A percentile compares a stretch with the other conserved stretches of the same genome.
Evolutionary conservation across 2,113 vertebrate genomes (phyloP).

Genomic region (Vombatus ursinus): DNA sequence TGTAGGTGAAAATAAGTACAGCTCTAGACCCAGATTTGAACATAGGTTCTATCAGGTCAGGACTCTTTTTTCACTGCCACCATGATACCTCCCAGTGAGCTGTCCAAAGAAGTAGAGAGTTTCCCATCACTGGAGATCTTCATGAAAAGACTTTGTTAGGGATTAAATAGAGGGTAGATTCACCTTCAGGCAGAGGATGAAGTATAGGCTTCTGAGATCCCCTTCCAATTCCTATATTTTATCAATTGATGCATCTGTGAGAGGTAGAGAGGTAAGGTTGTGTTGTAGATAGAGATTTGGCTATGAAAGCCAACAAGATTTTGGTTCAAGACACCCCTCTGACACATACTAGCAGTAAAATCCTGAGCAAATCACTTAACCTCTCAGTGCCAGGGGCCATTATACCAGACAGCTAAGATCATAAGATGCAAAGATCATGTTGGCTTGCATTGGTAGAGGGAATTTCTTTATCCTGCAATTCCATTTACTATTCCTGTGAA

Average conservation of each 20-base stretch:
- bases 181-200: background rate
- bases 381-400: background rate
- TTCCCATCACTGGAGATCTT: background rate
- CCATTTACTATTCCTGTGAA: background rate
- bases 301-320: background rate
- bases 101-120: background rate
- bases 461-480: background rate
- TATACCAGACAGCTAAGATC: background rate
- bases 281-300: background rate
- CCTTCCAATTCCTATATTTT: background rate
- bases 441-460: background rate
- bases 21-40: background rate
- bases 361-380: background rate
- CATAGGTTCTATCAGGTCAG: background rate
- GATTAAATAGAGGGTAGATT: background rate
- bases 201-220: background rate
- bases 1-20: background rate
- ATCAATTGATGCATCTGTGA: background rate
- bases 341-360: background rate
- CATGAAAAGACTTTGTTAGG: background rate
- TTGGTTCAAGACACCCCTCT: background rate
- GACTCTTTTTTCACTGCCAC: too few species aligned
- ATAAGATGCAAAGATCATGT: background rate
- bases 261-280: background rate
- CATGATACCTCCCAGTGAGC: background rate